A percentile compares a stretch with the other conserved stretches of the same genome.
phyloP scores from a whole-genome alignment of 1,140 invertebrate genomes.

The Sarcophaga bullata region DNA sequence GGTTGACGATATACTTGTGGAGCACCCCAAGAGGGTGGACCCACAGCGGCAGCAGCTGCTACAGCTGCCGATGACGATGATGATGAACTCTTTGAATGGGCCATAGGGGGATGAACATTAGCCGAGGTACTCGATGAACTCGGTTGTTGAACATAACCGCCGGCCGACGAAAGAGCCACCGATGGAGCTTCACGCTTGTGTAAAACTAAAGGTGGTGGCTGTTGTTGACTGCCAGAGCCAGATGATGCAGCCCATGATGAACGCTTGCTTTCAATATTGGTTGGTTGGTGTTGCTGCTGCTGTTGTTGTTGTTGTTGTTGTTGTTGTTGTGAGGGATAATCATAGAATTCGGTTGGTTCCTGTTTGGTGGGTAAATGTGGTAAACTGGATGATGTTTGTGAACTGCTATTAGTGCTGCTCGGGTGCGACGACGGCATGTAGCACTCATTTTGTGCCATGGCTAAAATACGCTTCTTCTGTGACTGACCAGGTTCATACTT shows the following conservation, averaged over 20 bases:
- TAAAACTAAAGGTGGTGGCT: slow-evolving; percentile 51
- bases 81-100: slow-evolving; percentile 59
- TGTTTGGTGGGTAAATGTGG: slow-evolving; percentile 63
- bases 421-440: slow-evolving; percentile 64
- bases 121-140: slow-evolving; percentile 4
- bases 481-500: slow-evolving; percentile 73
- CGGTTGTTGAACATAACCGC: slow-evolving; percentile 11
- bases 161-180: slow-evolving; percentile 50
- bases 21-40: slow-evolving; percentile 60
- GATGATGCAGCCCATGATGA: slow-evolving; percentile 56
- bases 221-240: slow-evolving; percentile 29
- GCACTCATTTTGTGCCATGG: slow-evolving; percentile 85
- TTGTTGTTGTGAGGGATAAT: slow-evolving; percentile 48
- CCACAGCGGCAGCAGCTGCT: slow-evolving; percentile 57
- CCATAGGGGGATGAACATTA: slow-evolving; percentile 50
- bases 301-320: slow-evolving; percentile 42
- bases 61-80: slow-evolving; percentile 57
- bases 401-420: slow-evolving; percentile 46
- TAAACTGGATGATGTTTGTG: slow-evolving; percentile 49
- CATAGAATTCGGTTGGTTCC: slow-evolving; percentile 63
- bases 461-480: slow-evolving; percentile 88
- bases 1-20: slow-evolving; percentile 57
- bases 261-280: slow-evolving; percentile 54
- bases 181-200: slow-evolving; percentile 61
- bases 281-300: slow-evolving; percentile 45